Conservation (phyloP, 2,797 vertebrate genomes). For the Orestias chungarensis region DNA sequence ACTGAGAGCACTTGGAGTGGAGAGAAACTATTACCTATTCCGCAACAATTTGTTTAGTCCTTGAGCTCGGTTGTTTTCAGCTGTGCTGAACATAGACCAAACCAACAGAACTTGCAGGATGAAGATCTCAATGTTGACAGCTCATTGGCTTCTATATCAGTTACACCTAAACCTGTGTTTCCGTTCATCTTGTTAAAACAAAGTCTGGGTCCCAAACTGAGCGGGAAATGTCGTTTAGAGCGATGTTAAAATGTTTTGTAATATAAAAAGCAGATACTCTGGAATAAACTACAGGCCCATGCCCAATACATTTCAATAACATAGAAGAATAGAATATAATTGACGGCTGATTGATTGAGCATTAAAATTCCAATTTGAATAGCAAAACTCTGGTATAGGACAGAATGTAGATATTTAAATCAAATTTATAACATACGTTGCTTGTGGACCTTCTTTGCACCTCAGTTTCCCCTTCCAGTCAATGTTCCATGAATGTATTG, state of each 20-base stretch:
- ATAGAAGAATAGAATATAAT: neutral
- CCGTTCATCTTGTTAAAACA: neutral
- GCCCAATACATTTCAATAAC: neutral
- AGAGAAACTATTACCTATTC: slow-evolving; percentile 56
- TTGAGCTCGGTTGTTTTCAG: slow-evolving; percentile 36
- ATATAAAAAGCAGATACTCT: neutral
- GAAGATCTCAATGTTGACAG: slow-evolving; percentile 33
- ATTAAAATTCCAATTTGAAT: neutral
- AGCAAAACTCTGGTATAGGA: neutral
- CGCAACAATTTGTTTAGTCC: slow-evolving; percentile 57
- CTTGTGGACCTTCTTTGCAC: neutral
- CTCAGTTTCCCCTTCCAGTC: neutral
- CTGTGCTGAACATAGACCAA: slow-evolving; percentile 27
- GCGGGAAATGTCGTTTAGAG: neutral
- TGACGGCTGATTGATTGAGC: too few relatives aligned
- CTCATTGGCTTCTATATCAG: slow-evolving; percentile 40
- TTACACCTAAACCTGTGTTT: slow-evolving; percentile 23
- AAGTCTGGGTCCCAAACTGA: neutral
- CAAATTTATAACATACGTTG: neutral
- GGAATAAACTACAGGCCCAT: neutral
- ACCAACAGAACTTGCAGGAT: slow-evolving; percentile 39
- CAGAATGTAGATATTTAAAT: neutral
- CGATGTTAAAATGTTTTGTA: neutral
- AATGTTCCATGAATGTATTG: neutral
- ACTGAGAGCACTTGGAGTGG: slow-evolving; percentile 37